A percentile compares a stretch with the other conserved stretches of the same genome.
phyloP scores from a whole-genome alignment of 2,888 invertebrate species.

The Gymnosoma rotundatum region DNA sequence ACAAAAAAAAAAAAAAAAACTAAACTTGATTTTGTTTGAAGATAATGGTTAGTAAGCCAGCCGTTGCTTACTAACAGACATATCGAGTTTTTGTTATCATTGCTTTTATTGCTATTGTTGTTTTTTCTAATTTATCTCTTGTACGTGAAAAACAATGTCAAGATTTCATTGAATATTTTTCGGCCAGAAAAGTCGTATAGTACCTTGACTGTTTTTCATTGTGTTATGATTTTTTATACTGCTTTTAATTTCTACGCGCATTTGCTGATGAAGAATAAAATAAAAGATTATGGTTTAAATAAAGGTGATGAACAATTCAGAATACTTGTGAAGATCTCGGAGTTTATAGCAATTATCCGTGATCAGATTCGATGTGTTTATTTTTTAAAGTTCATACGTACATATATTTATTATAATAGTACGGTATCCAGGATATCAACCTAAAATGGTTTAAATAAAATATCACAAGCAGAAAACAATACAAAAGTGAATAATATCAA shows the following conservation, averaged over 20 bases:
- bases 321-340: no score
- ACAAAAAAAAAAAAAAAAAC: conserved; percentile 19
- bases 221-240: background rate
- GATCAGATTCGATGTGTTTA: background rate
- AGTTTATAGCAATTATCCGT: no score
- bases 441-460: no score
- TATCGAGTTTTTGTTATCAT: background rate
- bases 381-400: background rate
- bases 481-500: no score
- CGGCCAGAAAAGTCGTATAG: conserved; percentile 27
- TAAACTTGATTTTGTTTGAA: conserved; percentile 54
- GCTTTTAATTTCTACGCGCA: background rate
- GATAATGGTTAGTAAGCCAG: conserved; percentile 43
- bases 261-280: no score
- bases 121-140: conserved; percentile 10
- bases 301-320: no score
- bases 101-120: background rate
- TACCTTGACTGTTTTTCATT: background rate
- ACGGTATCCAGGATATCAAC: no score
- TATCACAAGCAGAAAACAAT: no score
- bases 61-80: background rate
- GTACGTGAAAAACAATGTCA: background rate
- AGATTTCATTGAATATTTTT: conserved; percentile 4
- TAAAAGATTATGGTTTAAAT: no score
- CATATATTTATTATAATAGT: no score